Conservation (phyloP, 2,113 vertebrate genomes). For the Brachionichthys hirsutus region DNA sequence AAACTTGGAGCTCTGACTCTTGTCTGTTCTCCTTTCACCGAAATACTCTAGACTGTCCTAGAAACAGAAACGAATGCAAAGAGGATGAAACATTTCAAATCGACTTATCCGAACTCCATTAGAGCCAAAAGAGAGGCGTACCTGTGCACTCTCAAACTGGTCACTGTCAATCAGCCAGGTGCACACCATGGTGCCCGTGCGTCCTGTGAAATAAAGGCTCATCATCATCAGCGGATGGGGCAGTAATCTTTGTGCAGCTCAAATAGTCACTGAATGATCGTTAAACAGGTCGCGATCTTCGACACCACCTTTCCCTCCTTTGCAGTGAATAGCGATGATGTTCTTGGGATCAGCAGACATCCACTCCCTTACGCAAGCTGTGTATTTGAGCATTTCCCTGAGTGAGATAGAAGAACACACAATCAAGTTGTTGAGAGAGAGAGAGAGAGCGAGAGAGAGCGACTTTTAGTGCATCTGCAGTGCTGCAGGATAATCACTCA, state of each 20-base stretch:
- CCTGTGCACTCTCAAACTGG: slow-evolving; percentile 89
- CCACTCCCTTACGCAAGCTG: slow-evolving; percentile 84
- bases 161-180: slow-evolving; percentile 88
- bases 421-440: not conserved
- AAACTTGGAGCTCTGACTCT: slow-evolving; percentile 86
- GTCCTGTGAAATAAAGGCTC: slow-evolving; percentile 75
- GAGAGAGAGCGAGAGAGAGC: no score
- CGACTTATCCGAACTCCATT: not conserved
- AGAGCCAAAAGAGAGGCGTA: slow-evolving; percentile 47
- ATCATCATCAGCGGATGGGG: not conserved
- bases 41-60: slow-evolving; percentile 91
- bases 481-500: slow-evolving; percentile 68
- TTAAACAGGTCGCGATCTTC: not conserved
- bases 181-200: slow-evolving; percentile 93
- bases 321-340: slow-evolving; percentile 90
- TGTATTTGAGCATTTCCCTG: slow-evolving; percentile 91
- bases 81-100: not conserved
- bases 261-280: not conserved
- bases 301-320: slow-evolving; percentile 91
- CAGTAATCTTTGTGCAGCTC: not conserved
- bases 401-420: slow-evolving; percentile 6
- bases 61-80: not conserved
- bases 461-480: no score
- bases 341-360: slow-evolving; percentile 84
- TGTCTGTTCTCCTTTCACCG: slow-evolving; percentile 91